Evolutionary conservation across 2,797 vertebrate species (phyloP), one percentile per base, ranked within the genome.

Genomic region (Pseudotriccus pelzelni): DNA sequence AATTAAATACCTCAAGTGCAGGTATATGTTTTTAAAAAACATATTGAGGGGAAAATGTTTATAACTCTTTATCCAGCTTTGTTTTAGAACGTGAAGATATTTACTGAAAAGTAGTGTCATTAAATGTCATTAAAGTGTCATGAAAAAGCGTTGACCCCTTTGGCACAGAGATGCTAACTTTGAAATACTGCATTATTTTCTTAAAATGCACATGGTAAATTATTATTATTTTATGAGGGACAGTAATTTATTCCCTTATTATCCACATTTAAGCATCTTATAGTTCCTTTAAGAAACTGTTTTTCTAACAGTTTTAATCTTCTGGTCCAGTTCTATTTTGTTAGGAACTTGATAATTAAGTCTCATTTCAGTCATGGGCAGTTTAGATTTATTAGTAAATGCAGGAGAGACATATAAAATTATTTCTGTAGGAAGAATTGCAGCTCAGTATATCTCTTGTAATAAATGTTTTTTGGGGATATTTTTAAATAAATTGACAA

Each of bases 311-410:
- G 2, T 39, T 49, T 44, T 39, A 13, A 9, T 39, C 4, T 74
- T 78, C 20, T 55, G 14, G 6, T 64, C 4, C 17, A 15, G 8
- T 44, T 64, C 6, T 58, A 6, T 39, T 73, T 23, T 64, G 44
- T 49, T 53, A 39, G 36, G 14, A 44, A 30, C 19, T 49, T 55
- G 30, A 12, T 68, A 74, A 63, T 8, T 16, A 39, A 50, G 6
- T 39, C 22, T 30, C 60, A 2, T 62, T 94, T 96, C 73, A 92
- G 97, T 95, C 75, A 97, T 96, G 92, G 94, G 92, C 97, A 97
- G 95, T 96, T 69, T 16, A 58, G 7, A 14, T 60, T 60, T 60
- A 9, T 72, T 67, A 34, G 7, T 78, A 36, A 24, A 23, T 59
- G 44, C 12, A 25, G 36, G 58, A 70, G 12, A 49, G 21, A 21